A percentile compares a stretch with the other conserved stretches of the same genome.
Conservation (phyloP, 2,113 vertebrate species). For the Dicerorhinus sumatrensis region DNA sequence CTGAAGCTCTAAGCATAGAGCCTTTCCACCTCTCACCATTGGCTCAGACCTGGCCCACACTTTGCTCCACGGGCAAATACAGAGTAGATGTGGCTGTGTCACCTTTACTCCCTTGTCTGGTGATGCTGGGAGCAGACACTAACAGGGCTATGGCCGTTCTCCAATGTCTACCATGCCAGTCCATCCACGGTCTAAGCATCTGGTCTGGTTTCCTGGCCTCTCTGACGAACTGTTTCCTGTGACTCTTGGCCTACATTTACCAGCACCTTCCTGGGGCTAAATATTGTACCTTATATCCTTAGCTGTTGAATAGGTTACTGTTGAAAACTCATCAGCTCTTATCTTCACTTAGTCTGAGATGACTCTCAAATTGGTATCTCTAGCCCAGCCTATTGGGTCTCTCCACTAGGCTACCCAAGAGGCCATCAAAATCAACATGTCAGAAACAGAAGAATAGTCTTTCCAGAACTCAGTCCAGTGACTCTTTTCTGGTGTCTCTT, state of each 20-base stretch:
- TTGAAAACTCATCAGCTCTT: conserved; percentile 30
- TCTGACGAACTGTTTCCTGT: not conserved
- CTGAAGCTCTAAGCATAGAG: not conserved
- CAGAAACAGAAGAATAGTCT: not conserved
- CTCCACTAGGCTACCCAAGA: not conserved
- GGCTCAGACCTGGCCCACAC: not conserved
- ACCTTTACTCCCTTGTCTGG: not conserved
- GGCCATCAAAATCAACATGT: not conserved
- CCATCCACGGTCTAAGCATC: not conserved
- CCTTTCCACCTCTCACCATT: not conserved
- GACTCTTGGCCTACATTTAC: not conserved
- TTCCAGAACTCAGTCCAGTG: not conserved
- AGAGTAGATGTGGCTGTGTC: not conserved
- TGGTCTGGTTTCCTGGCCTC: not conserved
- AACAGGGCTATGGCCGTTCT: not conserved
- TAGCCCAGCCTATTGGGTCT: not conserved
- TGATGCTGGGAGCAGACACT: not conserved
- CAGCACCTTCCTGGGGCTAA: not conserved
- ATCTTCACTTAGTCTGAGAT: not conserved
- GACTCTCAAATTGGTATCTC: not conserved
- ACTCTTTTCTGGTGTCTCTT: not conserved
- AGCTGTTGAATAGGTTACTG: not conserved
- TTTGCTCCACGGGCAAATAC: not conserved
- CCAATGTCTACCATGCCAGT: not conserved
- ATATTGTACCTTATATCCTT: not conserved